Evolutionary conservation across 2,888 invertebrate species (phyloP).

Genomic region (Norana najaformis): DNA sequence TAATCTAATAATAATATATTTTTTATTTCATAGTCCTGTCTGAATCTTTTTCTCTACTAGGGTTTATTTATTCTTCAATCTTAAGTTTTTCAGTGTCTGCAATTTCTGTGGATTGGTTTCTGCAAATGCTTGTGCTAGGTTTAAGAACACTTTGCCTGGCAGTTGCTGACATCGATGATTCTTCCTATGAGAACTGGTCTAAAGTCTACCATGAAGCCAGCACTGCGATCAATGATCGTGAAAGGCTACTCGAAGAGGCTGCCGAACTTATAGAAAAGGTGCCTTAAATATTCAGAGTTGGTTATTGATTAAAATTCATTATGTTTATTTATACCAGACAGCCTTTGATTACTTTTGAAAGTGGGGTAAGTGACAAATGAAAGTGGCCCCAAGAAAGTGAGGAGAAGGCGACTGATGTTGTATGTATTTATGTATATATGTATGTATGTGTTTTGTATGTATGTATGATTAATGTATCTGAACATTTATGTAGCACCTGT

Average conservation of each 20-base stretch:
- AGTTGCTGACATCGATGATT: conserved; percentile 77
- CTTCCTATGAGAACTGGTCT: conserved; percentile 72
- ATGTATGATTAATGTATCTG: too few species aligned
- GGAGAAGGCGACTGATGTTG: too few species aligned
- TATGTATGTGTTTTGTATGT: too few species aligned
- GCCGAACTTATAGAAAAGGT: conserved; percentile 85
- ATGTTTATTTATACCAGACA: too few species aligned
- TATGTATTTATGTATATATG: too few species aligned
- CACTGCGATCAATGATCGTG: conserved; percentile 80
- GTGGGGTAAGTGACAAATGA: too few species aligned
- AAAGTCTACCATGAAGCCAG: conserved; percentile 82
- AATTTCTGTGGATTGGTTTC: not conserved
- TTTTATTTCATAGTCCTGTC: not conserved
- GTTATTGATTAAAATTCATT: too few species aligned
- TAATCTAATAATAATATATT: not conserved
- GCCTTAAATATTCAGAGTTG: not conserved
- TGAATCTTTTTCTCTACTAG: not conserved
- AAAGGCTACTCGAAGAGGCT: conserved; percentile 86
- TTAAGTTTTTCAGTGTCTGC: not conserved
- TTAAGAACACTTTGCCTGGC: conserved; percentile 93
- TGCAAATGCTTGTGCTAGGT: conserved; percentile 51
- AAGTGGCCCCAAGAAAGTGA: too few species aligned
- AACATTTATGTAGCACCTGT: too few species aligned
- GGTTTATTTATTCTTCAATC: not conserved
- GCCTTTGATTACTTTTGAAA: too few species aligned